A percentile compares a stretch with the other conserved stretches of the same genome.
phyloP scores from a whole-genome alignment of 2,113 vertebrate genomes.

The Callipepla squamata region DNA sequence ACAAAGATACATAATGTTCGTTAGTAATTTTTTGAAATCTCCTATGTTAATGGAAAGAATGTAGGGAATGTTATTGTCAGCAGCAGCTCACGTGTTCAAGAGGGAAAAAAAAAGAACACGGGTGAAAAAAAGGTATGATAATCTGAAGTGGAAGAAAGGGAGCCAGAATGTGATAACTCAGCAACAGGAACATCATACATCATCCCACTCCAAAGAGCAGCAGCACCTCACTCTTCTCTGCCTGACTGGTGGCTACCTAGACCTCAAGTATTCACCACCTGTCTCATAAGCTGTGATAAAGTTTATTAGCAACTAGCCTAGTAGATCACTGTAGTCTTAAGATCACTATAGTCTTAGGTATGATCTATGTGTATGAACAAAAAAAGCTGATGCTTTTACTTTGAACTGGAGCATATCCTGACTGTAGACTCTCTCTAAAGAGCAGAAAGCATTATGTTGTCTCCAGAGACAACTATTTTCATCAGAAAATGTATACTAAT shows the following conservation, averaged over 20 bases:
- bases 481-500: not conserved
- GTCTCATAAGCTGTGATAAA: fast-evolving
- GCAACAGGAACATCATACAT: not conserved
- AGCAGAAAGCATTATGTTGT: not conserved
- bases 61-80: not conserved
- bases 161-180: not conserved
- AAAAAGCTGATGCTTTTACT: not conserved
- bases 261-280: not conserved
- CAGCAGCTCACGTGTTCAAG: not conserved
- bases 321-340: not conserved
- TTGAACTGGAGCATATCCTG: not conserved
- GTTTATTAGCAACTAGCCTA: not conserved
- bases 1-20: not conserved
- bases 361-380: not conserved
- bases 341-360: not conserved
- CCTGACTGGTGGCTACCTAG: not conserved
- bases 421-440: not conserved
- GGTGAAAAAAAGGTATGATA: not conserved
- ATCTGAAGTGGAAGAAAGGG: not conserved
- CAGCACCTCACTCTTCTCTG: not conserved
- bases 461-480: not conserved
- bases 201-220: not conserved
- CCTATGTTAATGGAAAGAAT: not conserved
- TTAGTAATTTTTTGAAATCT: not conserved
- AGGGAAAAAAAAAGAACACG: not conserved